Base-by-base conservation (phyloP, 2,113 vertebrate species). In the Caranx melampygus region DNA sequence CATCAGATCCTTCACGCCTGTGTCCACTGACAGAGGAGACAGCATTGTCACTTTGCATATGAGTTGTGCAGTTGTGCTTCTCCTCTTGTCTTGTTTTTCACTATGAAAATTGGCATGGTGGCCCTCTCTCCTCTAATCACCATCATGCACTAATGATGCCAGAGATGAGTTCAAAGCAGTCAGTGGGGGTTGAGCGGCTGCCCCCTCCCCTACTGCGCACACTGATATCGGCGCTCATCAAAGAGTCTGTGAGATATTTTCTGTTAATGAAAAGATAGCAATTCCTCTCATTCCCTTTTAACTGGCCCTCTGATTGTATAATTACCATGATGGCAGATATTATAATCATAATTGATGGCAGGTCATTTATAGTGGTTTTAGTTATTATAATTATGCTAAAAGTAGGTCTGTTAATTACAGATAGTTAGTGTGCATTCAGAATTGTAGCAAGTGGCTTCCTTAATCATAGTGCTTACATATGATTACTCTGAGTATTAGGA, bases 101-200 rank as follows among this genome's bases (percentile, higher is more conserved):
- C 16, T 72, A 52, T 83, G 70, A 55, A 85, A 74, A 85, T 70
- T 88, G 87, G 47, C 80, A 75, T 15, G 13, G 72, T 70, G 81
- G 72, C 68, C 72, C 71, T 51, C 76, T 76, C 82, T 66, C 70
- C 72, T 44, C 84, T 87, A 79, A 90, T 92, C 89, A 60, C 88
- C 88, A 87, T 89, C 79, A 59, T 4, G 4, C 71, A n/a, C 81
- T 89, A 88, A 88, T 82, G 87, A 88, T 84, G 82, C 84, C 89
- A 88, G 64, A 55, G 70, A 83, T 75, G 78, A 87, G 86, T 91
- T 91, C 82, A 90, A 90, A 91, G 86, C 81, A 77, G 83, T 60
- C 71, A 16, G 73, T 55, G 81, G 85, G 86, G 85, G 71, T 84
- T 52, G 10, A 11, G 72, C 83, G 10, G 15, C 74, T 60, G 71